Evolutionary conservation across 1,140 invertebrate species (phyloP).

Genomic region (Drosophila rhopaloa): DNA sequence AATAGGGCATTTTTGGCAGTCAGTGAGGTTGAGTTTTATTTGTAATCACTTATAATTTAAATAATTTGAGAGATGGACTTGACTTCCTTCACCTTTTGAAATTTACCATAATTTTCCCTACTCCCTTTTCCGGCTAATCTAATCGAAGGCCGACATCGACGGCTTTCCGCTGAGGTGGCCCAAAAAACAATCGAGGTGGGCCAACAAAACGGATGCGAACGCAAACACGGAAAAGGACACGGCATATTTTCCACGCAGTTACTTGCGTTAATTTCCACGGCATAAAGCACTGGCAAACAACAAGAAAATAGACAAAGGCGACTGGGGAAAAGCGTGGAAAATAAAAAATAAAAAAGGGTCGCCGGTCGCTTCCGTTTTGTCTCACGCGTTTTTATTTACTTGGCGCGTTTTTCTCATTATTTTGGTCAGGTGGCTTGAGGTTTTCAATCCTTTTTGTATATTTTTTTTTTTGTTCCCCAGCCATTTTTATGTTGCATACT

Average conservation of each 20-base stretch:
- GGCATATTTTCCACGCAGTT: conserved; percentile 76
- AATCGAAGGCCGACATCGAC: conserved; percentile 40
- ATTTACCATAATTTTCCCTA: not conserved
- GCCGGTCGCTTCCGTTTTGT: conserved; percentile 56
- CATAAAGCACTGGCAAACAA: conserved; percentile 30
- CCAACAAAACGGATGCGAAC: conserved; percentile 1
- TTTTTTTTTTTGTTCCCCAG: not conserved
- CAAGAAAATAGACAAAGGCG: conserved; percentile 32
- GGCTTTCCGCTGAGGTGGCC: conserved; percentile 14
- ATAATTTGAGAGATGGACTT: too few relatives aligned
- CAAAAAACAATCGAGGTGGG: not conserved
- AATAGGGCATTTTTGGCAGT: too few relatives aligned
- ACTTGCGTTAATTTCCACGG: conserved; percentile 69
- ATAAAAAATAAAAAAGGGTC: conserved; percentile 53
- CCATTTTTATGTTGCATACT: conserved; percentile 65
- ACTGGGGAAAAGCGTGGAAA: conserved; percentile 14
- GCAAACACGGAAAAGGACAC: conserved; percentile 50
- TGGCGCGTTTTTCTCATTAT: conserved; percentile 60
- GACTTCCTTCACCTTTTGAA: not conserved
- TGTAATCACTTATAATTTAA: too few relatives aligned
- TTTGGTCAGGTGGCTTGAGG: conserved; percentile 54
- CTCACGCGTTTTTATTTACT: conserved; percentile 62
- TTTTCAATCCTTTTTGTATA: conserved; percentile 18
- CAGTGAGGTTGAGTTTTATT: too few relatives aligned
- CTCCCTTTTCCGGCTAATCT: conserved; percentile 14